phyloP scores from a whole-genome alignment of 2,888 invertebrate species.

The Unio pictorum region DNA sequence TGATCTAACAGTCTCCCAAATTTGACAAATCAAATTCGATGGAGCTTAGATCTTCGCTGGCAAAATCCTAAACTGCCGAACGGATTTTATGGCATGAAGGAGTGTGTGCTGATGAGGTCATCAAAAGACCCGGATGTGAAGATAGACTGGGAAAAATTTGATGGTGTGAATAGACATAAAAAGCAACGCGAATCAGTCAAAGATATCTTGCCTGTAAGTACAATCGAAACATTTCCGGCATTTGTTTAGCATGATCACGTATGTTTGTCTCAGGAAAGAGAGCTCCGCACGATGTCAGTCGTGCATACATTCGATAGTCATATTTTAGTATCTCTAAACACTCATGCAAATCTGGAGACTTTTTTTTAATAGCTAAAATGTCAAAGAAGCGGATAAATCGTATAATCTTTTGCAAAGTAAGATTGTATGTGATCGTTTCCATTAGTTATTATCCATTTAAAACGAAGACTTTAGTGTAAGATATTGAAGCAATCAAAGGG shows the following conservation, averaged over 20 bases:
- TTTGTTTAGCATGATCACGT: neutral
- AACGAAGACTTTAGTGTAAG: too few relatives aligned
- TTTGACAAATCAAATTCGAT: constrained; percentile 54
- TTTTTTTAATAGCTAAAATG: too few relatives aligned
- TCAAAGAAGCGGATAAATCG: too few relatives aligned
- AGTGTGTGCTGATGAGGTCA: constrained; percentile 56
- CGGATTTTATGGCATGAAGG: constrained; percentile 63
- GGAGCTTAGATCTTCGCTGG: constrained; percentile 68
- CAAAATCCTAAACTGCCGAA: constrained; percentile 55
- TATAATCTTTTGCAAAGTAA: too few relatives aligned
- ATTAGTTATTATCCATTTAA: too few relatives aligned
- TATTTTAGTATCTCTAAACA: too few relatives aligned
- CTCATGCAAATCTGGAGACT: too few relatives aligned
- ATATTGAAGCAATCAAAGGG: too few relatives aligned
- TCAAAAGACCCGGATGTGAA: constrained; percentile 47
- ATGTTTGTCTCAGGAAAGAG: too few relatives aligned
- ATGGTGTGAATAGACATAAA: constrained; percentile 28
- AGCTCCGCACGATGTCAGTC: too few relatives aligned
- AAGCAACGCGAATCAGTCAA: constrained; percentile 27
- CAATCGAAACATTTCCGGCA: neutral
- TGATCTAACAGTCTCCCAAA: constrained; percentile 52
- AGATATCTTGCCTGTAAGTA: constrained; percentile 28
- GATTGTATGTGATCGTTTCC: too few relatives aligned
- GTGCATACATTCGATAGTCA: too few relatives aligned
- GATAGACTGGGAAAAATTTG: constrained; percentile 58